Base-by-base conservation (phyloP, 2,113 vertebrate genomes). In the Gasterosteus nipponicus region DNA sequence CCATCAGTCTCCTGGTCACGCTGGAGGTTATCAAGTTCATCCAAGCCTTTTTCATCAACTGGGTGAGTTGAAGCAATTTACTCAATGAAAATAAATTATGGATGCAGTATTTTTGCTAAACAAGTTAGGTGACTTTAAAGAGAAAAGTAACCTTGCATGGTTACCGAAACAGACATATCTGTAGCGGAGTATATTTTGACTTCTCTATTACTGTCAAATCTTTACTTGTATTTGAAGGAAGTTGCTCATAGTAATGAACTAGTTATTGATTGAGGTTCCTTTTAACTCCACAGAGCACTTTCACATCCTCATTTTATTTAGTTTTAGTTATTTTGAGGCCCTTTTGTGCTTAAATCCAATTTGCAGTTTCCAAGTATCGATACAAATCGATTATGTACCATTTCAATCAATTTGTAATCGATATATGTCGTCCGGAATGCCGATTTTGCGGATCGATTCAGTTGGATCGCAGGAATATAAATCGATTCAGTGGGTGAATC, bases 1-100 rank as follows among this genome's bases (percentile, higher is more conserved):
- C 98, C 63, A 99, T 99, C 94, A 99, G 98, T 85, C 95, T 99
- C 39, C 91, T 99, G 93, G 98, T 99, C 89, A 99, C 98, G 0
- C 91, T 99, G 89, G 98, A 99, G 94, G 98, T 99, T 44, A 97
- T 99, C 88, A 99, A 99, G 93, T 99, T 99, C 92, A 96, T 95
- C 79, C 98, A 99, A 77, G 98, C 98, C 5, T 99, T 97, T 92
- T 99, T 99, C 93, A 99, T 99, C 92, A 99, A 99, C 87, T 99
- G 98, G 98, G 98, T 99, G 95, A 97, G 93, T 94, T 10, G 1
- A 63, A 60, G 54, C 11, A 10, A 7, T 46, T 22, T 38, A 54
- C 12, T 53, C 1, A 71, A 39, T 9, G 11, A 11, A 63, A 31
- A 56, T 53, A 29, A 31, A 8, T 35, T 5, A 57, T n/a, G 9